A percentile compares a stretch with the other conserved stretches of the same genome.
phyloP scores from a whole-genome alignment of 2,888 invertebrate species.

The Allygus modestus region DNA sequence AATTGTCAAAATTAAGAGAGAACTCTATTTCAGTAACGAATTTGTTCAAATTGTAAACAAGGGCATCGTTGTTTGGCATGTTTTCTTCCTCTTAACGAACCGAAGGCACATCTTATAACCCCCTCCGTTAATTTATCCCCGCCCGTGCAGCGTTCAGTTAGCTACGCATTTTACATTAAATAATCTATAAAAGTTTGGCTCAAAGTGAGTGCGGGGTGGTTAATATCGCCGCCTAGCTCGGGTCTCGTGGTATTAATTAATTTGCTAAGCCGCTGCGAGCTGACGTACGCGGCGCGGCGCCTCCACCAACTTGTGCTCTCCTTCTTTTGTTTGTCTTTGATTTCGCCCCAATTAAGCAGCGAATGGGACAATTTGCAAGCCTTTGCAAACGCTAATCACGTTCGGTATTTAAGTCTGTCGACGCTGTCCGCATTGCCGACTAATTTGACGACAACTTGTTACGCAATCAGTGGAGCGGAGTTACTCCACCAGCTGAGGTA shows the following conservation, averaged over 20 bases:
- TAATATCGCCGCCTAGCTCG: background rate
- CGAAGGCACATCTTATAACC: too few species aligned
- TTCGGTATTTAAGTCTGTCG: constrained; percentile 51
- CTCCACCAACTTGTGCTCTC: constrained; percentile 29
- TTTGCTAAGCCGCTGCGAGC: constrained; percentile 36
- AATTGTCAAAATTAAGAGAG: too few species aligned
- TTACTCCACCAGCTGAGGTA: background rate
- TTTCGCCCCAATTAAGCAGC: constrained; percentile 56
- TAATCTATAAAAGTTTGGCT: constrained; percentile 30
- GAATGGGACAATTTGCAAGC: constrained; percentile 56
- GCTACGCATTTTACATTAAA: background rate
- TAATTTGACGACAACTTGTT: constrained; percentile 51
- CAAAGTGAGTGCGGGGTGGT: constrained; percentile 24
- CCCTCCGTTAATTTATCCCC: background rate
- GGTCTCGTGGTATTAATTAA: constrained; percentile 30
- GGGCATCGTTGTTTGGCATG: too few species aligned
- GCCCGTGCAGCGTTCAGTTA: background rate
- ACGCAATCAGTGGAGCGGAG: constrained; percentile 30
- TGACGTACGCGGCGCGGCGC: constrained; percentile 1
- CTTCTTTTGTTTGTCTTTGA: constrained; percentile 60
- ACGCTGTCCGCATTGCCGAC: constrained; percentile 39
- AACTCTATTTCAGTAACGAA: too few species aligned
- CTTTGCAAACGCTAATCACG: constrained; percentile 57
- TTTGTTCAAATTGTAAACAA: too few species aligned
- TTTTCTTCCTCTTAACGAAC: too few species aligned